Evolutionary conservation across 2,113 vertebrate genomes (phyloP).

Genomic region (Genyomyrus donnyi): DNA sequence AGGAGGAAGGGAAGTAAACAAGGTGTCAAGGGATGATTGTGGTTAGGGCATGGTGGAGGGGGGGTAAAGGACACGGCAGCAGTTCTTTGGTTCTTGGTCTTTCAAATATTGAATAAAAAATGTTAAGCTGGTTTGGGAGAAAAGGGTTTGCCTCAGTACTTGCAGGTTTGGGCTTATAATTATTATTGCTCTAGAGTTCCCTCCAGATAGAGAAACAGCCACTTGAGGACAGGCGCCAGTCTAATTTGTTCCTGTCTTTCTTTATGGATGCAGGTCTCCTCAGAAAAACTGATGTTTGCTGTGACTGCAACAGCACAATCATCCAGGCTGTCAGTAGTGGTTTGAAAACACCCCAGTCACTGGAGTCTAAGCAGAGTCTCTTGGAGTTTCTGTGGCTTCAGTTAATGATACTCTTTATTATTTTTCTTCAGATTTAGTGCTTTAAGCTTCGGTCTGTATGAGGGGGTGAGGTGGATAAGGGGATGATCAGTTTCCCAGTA

Average conservation of each 20-base stretch:
- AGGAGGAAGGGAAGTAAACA: background rate
- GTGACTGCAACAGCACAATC: background rate
- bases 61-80: background rate
- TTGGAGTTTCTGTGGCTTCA: background rate
- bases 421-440: background rate
- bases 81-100: background rate
- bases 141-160: background rate
- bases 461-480: background rate
- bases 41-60: background rate
- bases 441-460: background rate
- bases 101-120: background rate
- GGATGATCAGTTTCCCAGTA: background rate
- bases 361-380: background rate
- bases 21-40: background rate
- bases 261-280: background rate
- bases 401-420: background rate
- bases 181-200: background rate
- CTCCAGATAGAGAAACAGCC: background rate
- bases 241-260: background rate
- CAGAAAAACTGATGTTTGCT: background rate
- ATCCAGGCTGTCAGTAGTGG: background rate
- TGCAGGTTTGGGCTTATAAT: background rate
- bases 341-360: background rate
- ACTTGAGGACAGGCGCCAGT: background rate
- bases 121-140: background rate